Conservation (phyloP, 2,113 vertebrate genomes). For the Dromaius novaehollandiae region DNA sequence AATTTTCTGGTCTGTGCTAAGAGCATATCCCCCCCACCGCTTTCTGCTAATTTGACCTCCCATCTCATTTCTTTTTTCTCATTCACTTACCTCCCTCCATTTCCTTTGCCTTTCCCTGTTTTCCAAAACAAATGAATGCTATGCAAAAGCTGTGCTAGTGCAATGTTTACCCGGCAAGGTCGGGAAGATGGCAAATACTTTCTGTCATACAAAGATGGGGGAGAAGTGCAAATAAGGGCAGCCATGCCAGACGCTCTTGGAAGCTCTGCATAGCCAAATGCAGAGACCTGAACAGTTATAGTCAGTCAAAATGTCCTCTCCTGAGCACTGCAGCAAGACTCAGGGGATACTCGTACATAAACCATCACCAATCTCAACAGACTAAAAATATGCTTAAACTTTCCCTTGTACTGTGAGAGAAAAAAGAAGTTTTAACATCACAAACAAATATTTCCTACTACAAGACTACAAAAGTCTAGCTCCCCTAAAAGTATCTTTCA, state of each 20-base stretch:
- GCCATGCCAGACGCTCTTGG: not conserved
- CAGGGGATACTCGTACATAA: not conserved
- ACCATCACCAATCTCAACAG: not conserved
- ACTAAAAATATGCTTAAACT: not conserved
- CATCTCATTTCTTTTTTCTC: not conserved
- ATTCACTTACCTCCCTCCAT: not conserved
- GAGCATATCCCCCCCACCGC: not conserved
- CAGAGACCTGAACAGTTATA: not conserved
- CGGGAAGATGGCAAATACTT: constrained; percentile 28
- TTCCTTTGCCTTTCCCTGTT: not conserved
- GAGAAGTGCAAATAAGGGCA: constrained; percentile 23
- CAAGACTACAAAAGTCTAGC: not conserved
- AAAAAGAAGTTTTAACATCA: not conserved
- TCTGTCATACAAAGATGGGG: not conserved
- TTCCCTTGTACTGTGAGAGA: not conserved
- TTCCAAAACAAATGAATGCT: not conserved
- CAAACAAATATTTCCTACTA: not conserved
- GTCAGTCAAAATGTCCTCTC: not conserved
- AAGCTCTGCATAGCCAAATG: not conserved
- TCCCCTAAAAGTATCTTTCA: not conserved
- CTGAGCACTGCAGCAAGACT: not conserved
- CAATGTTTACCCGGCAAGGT: not conserved
- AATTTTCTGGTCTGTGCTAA: not conserved
- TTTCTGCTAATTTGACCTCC: not conserved
- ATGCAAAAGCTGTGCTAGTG: not conserved